Conservation (phyloP, 2,113 vertebrate species). For the Drymodes brunneopygia region DNA sequence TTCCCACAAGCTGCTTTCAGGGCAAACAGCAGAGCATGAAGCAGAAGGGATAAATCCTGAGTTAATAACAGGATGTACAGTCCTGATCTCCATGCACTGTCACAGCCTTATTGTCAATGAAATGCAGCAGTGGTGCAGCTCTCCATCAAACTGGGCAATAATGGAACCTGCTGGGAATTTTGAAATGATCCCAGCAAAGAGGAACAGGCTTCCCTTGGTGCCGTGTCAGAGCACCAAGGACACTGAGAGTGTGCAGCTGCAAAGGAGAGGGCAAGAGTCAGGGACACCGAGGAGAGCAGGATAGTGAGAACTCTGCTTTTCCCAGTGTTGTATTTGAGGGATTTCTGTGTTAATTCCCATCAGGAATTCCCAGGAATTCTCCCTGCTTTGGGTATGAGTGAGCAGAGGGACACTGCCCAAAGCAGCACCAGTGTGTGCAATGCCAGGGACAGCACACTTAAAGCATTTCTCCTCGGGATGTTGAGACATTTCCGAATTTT, state of each 20-base stretch:
- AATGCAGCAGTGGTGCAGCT: background rate
- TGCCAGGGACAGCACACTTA: background rate
- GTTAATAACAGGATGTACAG: background rate
- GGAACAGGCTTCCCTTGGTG: background rate
- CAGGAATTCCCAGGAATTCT: background rate
- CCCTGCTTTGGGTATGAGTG: background rate
- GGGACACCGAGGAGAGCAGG: background rate
- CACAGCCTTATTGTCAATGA: background rate
- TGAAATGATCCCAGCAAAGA: background rate
- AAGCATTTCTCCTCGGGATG: background rate
- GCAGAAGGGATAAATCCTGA: background rate
- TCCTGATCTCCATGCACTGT: background rate
- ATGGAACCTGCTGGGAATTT: background rate
- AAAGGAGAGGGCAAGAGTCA: background rate
- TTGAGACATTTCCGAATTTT: background rate
- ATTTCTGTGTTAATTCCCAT: background rate
- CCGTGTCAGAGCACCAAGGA: background rate
- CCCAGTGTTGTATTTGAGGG: background rate
- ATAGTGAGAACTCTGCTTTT: background rate
- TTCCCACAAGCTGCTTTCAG: background rate
- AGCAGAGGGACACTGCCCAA: background rate
- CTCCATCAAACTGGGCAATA: background rate
- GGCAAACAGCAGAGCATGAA: background rate
- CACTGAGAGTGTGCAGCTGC: background rate
- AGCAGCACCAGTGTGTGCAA: background rate